Conservation (phyloP, 2,113 vertebrate genomes). For the Myocastor coypus region DNA sequence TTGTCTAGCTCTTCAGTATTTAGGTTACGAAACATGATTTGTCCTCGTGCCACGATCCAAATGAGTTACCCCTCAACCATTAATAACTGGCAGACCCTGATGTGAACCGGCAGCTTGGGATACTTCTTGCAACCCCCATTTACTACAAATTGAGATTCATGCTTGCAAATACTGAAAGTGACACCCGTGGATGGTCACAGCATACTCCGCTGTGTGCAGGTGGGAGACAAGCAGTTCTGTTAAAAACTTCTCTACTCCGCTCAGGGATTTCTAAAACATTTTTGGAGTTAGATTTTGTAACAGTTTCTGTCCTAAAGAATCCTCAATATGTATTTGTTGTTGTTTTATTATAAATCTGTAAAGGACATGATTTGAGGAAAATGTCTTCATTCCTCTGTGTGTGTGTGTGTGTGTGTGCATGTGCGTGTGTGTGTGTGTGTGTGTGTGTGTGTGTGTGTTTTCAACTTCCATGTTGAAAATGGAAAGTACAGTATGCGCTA, state of each 20-base stretch:
- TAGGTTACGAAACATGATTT: background rate
- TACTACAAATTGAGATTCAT: background rate
- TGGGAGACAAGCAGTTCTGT: background rate
- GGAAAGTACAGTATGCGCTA: background rate
- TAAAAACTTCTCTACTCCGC: background rate
- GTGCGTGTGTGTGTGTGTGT: too few species aligned
- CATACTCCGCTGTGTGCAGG: background rate
- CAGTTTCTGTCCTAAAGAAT: background rate
- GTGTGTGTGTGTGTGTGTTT: background rate
- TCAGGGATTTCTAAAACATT: background rate
- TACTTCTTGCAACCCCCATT: background rate
- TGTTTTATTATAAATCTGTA: background rate
- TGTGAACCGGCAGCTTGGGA: background rate
- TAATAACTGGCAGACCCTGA: background rate
- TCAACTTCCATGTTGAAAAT: accelerated
- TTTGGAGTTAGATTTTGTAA: background rate
- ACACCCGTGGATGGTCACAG: background rate
- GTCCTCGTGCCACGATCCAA: background rate
- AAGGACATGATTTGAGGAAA: background rate
- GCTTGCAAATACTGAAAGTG: background rate
- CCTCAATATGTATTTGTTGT: accelerated
- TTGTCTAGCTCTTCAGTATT: background rate
- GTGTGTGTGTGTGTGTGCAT: too few species aligned
- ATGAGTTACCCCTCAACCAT: background rate
- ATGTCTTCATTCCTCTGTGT: background rate